Evolutionary conservation across 2,797 vertebrate species (phyloP), one percentile per base, ranked within the genome.

Genomic region (Aeoliscus strigatus): DNA sequence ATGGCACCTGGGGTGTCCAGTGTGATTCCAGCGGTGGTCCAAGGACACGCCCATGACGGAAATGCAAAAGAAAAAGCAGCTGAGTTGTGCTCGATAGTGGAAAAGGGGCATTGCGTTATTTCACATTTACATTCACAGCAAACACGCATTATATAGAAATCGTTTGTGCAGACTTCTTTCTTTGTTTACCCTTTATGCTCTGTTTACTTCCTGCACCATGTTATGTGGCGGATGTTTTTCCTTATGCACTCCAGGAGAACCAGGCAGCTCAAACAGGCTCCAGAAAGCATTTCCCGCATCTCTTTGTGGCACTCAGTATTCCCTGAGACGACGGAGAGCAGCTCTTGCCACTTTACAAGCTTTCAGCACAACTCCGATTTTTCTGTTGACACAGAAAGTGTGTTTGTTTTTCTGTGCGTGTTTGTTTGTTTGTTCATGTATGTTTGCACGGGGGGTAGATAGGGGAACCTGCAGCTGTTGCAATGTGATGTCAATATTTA

Each of bases 401-500:
- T 60, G 61, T 30, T 51, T 53, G 21, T 32, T 28, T 8, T 5
- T 14, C 17, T 31, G 35, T 39, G 58, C 69, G 63, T 61, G 45
- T 67, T 65, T 66, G 47, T 35, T 21, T 37, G 18, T 29, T 21
- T 25, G 34, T 15, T 25, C 10, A 2, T 33, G 36, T 54, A 34
- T 64, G 66, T 77, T 72, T 77, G 59, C 66, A 51, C 66, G 73
- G 41, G 62, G 70, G 62, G 35, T 71, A 54, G 60, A 75, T 67
- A 74, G 72, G 70, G 69, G 49, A 80, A 79, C 66, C 79, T 66
- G 66, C 64, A 64, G 76, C 80, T 75, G 75, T 81, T 79, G 81
- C 63, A 57, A 52, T 47, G 70, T 76, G 56, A 62, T 75, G 83
- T 80, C 84, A 83, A 69, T 82, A 75, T 80, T 84, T 81, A 72